phyloP scores from a whole-genome alignment of 2,888 invertebrate genomes.

The Ichneumon xanthorius region DNA sequence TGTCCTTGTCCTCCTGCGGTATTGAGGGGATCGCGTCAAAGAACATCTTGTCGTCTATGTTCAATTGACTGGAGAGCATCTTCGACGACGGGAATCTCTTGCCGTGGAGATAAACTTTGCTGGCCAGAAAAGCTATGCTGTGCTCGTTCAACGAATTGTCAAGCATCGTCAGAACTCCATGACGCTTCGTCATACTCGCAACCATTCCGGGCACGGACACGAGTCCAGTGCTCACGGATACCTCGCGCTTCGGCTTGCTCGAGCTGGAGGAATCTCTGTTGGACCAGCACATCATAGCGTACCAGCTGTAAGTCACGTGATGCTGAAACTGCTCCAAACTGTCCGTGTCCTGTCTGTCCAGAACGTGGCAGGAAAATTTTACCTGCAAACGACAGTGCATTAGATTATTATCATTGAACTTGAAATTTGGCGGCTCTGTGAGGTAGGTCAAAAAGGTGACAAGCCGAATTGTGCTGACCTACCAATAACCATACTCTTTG shows the following conservation, averaged over 20 bases:
- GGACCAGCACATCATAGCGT: conserved; percentile 69
- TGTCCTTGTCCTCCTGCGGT: conserved; percentile 71
- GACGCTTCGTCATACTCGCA: conserved; percentile 67
- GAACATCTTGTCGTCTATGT: conserved; percentile 65
- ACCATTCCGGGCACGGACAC: conserved; percentile 65
- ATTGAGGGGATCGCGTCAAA: conserved; percentile 78
- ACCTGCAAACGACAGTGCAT: conserved; percentile 61
- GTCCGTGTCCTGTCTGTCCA: conserved; percentile 55
- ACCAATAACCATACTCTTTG: too few relatives aligned
- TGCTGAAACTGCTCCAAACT: background rate
- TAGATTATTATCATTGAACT: background rate
- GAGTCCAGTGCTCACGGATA: conserved; percentile 62
- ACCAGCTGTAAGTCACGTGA: conserved; percentile 66
- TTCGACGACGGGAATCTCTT: conserved; percentile 73
- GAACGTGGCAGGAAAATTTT: conserved; percentile 73
- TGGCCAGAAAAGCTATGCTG: conserved; percentile 72
- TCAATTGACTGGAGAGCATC: conserved; percentile 61
- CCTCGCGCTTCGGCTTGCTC: conserved; percentile 45
- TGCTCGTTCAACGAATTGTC: conserved; percentile 46
- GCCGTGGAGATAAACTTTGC: conserved; percentile 72
- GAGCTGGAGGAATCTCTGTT: conserved; percentile 41
- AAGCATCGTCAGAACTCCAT: conserved; percentile 69
- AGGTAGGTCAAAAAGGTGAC: too few relatives aligned
- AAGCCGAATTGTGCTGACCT: too few relatives aligned
- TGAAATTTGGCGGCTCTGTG: too few relatives aligned